Evolutionary conservation across 2,113 vertebrate species (phyloP).

Genomic region (Dicentrarchus labrax): DNA sequence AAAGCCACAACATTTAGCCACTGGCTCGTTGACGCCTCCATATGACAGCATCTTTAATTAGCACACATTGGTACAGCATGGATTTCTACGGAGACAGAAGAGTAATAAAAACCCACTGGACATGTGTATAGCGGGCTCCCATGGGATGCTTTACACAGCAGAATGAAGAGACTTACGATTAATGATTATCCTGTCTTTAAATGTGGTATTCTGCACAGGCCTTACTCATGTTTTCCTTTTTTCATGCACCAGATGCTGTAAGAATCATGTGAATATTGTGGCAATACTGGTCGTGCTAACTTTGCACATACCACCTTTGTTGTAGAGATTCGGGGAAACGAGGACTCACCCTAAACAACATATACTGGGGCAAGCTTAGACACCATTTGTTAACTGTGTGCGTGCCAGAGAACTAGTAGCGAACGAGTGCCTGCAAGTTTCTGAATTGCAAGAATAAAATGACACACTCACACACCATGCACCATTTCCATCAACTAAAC

Average conservation of each 20-base stretch:
- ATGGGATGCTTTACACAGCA: conserved; percentile 31
- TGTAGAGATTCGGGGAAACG: neutral
- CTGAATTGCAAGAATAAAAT: neutral
- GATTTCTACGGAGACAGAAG: conserved; percentile 49
- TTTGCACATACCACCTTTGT: neutral
- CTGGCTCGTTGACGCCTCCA: conserved; percentile 34
- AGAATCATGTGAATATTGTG: neutral
- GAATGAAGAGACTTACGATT: conserved; percentile 38
- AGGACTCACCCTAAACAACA: neutral
- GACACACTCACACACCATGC: neutral
- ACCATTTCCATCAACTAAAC: neutral
- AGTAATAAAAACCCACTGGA: conserved; percentile 59
- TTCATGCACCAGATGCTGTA: neutral
- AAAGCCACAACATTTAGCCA: conserved; percentile 41
- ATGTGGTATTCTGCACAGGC: conserved; percentile 5
- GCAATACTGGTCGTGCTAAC: neutral
- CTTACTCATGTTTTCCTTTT: conserved; percentile 13
- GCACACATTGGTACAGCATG: conserved; percentile 43
- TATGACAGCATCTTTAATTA: conserved; percentile 65
- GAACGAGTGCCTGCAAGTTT: neutral
- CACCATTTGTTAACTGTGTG: neutral
- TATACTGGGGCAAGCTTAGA: neutral
- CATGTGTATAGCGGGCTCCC: conserved; percentile 29
- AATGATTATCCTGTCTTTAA: conserved; percentile 59
- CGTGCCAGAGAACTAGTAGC: neutral